Evolutionary conservation across 2,797 vertebrate genomes (phyloP).

Genomic region (Enteromius radiatus): DNA sequence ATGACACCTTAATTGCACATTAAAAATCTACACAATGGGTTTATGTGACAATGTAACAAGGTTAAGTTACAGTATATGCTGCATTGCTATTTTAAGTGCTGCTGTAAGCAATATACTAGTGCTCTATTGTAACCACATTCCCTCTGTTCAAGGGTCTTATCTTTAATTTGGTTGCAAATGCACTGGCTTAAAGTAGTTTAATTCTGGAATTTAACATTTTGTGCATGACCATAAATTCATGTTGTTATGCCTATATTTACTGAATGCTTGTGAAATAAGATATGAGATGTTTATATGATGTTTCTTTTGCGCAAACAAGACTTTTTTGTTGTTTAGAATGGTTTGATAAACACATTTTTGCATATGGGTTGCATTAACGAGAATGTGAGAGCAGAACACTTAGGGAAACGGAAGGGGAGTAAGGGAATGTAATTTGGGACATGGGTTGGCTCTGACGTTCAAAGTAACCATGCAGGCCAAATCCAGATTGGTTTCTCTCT

Average conservation of each 20-base stretch:
- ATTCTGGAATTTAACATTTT: neutral
- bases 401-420: slow-evolving; percentile 5
- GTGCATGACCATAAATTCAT: neutral
- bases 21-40: neutral
- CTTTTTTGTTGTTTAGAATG: slow-evolving; percentile 12
- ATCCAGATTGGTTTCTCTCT: neutral
- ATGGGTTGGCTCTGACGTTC: slow-evolving; percentile 2
- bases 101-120: neutral
- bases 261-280: slow-evolving; percentile 2
- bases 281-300: slow-evolving; percentile 2
- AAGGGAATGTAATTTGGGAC: slow-evolving; percentile 14
- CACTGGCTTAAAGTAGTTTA: neutral
- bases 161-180: neutral
- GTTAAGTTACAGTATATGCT: neutral
- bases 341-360: slow-evolving; percentile 23
- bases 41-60: neutral
- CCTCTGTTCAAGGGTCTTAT: neutral
- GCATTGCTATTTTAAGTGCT: neutral
- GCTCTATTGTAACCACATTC: neutral
- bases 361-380: slow-evolving; percentile 21
- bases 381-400: neutral
- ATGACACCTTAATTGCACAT: neutral
- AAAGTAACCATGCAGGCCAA: neutral
- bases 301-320: neutral
- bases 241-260: neutral